Base-by-base conservation (phyloP, 2,113 vertebrate genomes). In the Shinisaurus crocodilurus region DNA sequence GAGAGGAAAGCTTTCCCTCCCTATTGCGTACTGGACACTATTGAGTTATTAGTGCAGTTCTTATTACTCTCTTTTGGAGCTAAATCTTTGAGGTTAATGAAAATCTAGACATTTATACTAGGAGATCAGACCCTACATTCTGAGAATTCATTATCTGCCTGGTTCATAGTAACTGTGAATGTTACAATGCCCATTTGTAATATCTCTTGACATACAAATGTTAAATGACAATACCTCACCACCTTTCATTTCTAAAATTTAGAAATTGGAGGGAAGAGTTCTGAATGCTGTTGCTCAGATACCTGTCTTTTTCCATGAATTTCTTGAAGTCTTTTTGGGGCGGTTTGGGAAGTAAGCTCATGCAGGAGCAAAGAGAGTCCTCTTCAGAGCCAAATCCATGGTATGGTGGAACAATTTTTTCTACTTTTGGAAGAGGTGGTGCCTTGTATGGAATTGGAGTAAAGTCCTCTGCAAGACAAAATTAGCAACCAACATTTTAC, bases 361-460 rank as follows among this genome's bases (percentile, higher is more conserved):
- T 93, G 92, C 98, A 99, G 87, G 97, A 98, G 85, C 95, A 94
- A 9, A 99, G 96, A 8, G 99, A 99, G 96, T 99, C 99, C 94
- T 99, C 99, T 96, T 99, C 99, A 9, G 98, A 98, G 89, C 98
- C 98, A 96, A 99, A 99, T 89, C 98, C 98, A 1, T 94, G 99
- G 93, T 99, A 99, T 80, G 98, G 98, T 96, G 98, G 98, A 93
- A 98, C 29, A 0, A 69, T 92, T 94, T 92, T 97, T 88, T 94
- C 94, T 87, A 96, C 74, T 92, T 96, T 97, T 79, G 97, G 96
- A 95, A 92, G 93, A 54, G 94, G 89, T 34, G 96, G 93, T 91
- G 92, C 70, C 96, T 98, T 98, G 95, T 96, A 97, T 43, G 95
- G 82, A 94, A 99, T 86, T 1, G 98, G 96, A 29, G 97, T 97